These are phyloP conservation scores for Saiga tatarica DNA, from an alignment of 2,113 vertebrate species.

Conservation along the genomic window DNA sequence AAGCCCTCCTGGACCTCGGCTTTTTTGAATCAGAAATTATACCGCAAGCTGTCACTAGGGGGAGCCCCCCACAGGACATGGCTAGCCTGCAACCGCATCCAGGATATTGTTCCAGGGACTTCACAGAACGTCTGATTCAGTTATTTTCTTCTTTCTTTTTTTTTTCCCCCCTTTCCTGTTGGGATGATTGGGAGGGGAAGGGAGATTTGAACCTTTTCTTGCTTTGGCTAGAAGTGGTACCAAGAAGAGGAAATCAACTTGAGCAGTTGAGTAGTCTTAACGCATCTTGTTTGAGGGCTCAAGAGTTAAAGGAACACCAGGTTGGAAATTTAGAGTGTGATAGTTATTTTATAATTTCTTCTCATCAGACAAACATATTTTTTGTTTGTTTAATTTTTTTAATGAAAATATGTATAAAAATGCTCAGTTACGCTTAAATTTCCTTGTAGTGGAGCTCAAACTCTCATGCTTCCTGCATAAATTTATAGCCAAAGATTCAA, in stretches of 20 bases:
- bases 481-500: neutral
- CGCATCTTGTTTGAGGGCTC: neutral
- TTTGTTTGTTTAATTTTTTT: neutral
- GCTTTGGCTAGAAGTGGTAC: neutral
- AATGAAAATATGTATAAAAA: neutral
- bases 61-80: neutral
- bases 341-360: neutral
- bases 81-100: neutral
- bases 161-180: fast-evolving
- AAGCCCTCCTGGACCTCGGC: neutral
- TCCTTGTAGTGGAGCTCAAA: neutral
- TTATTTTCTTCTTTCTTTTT: neutral
- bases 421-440: neutral
- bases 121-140: neutral
- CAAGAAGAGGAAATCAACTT: neutral
- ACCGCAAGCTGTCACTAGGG: neutral
- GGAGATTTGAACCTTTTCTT: neutral
- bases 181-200: neutral
- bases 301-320: neutral
- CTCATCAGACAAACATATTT: neutral
- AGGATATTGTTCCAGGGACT: neutral
- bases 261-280: neutral
- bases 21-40: constrained; percentile 14
- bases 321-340: neutral
- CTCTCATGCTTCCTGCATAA: neutral